phyloP scores from a whole-genome alignment of 2,888 invertebrate species.

The Drosophila suboccidentalis region DNA sequence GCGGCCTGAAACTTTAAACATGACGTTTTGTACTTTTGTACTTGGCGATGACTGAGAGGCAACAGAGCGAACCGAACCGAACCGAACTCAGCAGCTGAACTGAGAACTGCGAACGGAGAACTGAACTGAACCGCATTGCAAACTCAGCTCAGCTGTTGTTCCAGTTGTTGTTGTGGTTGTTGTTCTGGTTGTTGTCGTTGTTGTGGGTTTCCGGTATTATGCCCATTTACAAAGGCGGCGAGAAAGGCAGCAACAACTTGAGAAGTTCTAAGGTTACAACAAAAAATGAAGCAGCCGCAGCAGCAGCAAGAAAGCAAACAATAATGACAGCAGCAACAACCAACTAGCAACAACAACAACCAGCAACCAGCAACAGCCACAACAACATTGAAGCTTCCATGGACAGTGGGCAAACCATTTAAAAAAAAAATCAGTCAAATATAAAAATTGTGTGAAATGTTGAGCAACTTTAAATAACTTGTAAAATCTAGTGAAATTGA shows the following conservation, averaged over 20 bases:
- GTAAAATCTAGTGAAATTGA: no score
- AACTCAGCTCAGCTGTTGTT: slow-evolving; percentile 69
- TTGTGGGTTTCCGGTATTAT: slow-evolving; percentile 81
- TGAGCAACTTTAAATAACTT: not conserved
- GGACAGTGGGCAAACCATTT: not conserved
- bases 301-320: slow-evolving; percentile 59
- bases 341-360: slow-evolving; percentile 22
- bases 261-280: slow-evolving; percentile 75
- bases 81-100: not conserved
- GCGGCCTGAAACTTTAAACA: slow-evolving; percentile 25
- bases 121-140: slow-evolving; percentile 47
- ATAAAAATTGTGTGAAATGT: not conserved
- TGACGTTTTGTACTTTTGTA: slow-evolving; percentile 59
- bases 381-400: slow-evolving; percentile 5
- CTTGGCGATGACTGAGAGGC: slow-evolving; percentile 52
- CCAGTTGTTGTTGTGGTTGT: slow-evolving; percentile 35
- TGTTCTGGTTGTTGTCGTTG: slow-evolving; percentile 47
- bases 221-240: slow-evolving; percentile 77
- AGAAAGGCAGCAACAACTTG: slow-evolving; percentile 69
- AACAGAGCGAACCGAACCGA: slow-evolving; percentile 57
- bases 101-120: slow-evolving; percentile 12
- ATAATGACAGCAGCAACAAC: slow-evolving; percentile 60
- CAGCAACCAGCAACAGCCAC: slow-evolving; percentile 7
- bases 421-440: not conserved
- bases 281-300: slow-evolving; percentile 15